A percentile compares a stretch with the other conserved stretches of the same genome.
phyloP scores from a whole-genome alignment of 2,113 vertebrate species.

The Crotalus tigris region DNA sequence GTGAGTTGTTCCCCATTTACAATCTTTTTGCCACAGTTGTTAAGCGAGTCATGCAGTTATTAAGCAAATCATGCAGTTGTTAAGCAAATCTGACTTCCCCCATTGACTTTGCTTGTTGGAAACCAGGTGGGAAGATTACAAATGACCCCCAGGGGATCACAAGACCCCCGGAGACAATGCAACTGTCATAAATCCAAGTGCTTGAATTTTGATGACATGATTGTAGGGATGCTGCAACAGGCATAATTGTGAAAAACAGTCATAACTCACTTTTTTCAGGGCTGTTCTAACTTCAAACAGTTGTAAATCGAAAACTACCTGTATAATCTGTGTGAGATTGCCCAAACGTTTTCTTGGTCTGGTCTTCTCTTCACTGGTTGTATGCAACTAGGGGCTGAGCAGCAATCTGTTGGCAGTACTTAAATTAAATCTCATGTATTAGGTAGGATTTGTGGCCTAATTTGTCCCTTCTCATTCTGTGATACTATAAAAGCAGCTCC shows the following conservation, averaged over 20 bases:
- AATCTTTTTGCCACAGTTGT: neutral
- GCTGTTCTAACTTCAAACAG: neutral
- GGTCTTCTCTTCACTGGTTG: neutral
- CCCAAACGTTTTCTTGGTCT: neutral
- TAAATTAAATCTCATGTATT: neutral
- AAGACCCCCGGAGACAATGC: too few relatives aligned
- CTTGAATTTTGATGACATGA: too few relatives aligned
- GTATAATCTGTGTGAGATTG: neutral
- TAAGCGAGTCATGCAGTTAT: neutral
- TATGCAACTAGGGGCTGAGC: neutral
- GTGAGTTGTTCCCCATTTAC: neutral
- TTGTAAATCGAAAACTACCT: neutral
- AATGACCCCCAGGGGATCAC: too few relatives aligned
- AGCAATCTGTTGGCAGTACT: neutral
- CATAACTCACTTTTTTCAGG: neutral
- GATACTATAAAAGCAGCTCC: neutral
- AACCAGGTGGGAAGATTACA: too few relatives aligned
- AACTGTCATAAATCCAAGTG: too few relatives aligned
- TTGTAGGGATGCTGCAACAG: too few relatives aligned
- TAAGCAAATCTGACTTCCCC: neutral
- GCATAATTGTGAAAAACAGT: too few relatives aligned
- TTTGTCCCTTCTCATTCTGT: neutral
- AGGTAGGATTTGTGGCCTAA: neutral
- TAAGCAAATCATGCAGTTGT: neutral
- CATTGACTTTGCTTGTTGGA: neutral